Percentiles rank a stretch among this genome's conserved stretches.
phyloP scores from a whole-genome alignment of 2,113 vertebrate species.

The Rhynchomys soricoides region DNA sequence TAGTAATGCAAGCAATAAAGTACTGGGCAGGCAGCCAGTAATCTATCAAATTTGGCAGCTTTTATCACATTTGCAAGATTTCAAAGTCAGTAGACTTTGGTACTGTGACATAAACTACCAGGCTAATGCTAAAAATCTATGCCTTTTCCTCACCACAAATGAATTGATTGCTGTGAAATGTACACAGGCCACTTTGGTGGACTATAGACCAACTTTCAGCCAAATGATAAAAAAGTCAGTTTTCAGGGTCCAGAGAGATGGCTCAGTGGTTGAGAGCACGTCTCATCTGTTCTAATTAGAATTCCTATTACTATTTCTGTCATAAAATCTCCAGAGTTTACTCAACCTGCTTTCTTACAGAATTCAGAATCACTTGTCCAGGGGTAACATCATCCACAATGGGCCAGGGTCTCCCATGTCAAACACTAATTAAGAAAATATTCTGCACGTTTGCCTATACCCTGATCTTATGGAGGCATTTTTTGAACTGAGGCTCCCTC shows the following conservation, averaged over 20 bases:
- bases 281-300: neutral
- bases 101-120: neutral
- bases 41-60: neutral
- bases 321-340: neutral
- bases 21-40: neutral
- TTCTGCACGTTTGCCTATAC: neutral
- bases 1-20: neutral
- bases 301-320: neutral
- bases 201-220: neutral
- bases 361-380: neutral
- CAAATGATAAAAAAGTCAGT: neutral
- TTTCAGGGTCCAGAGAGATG: neutral
- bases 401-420: neutral
- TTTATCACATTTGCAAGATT: neutral
- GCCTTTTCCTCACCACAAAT: neutral
- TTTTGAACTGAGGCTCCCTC: neutral
- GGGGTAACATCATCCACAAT: neutral
- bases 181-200: neutral
- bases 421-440: neutral
- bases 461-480: neutral
- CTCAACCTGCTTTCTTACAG: neutral
- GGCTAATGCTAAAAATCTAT: neutral
- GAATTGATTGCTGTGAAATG: neutral
- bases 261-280: neutral
- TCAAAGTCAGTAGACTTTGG: neutral